A percentile compares a stretch with the other conserved stretches of the same genome.
These are phyloP conservation scores for Metalampra italica DNA, from an alignment of 2,888 invertebrate species.

Conservation along the genomic window DNA sequence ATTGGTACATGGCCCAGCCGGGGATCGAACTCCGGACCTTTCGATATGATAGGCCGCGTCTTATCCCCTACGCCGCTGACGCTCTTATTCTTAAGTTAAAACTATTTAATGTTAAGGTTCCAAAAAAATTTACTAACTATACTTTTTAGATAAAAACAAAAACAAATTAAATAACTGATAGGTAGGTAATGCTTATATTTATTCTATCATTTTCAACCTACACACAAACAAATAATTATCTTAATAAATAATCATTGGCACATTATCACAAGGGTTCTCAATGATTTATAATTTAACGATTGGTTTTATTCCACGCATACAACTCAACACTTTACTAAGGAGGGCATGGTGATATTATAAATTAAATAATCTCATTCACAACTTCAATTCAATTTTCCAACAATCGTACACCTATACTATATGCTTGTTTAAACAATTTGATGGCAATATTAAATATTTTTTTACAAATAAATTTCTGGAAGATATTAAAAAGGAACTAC, in stretches of 20 bases:
- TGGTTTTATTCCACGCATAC: too few species aligned
- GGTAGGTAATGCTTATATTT: background rate
- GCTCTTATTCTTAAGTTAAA: too few species aligned
- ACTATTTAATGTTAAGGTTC: too few species aligned
- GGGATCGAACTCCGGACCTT: too few species aligned
- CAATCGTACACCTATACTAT: background rate
- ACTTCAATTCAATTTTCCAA: background rate
- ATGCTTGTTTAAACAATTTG: background rate
- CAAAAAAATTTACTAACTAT: too few species aligned
- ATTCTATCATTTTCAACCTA: background rate
- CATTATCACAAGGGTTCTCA: conserved; percentile 77
- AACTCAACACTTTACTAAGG: too few species aligned
- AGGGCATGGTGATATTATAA: conserved; percentile 8
- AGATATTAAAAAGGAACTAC: too few species aligned
- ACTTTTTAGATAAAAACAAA: too few species aligned
- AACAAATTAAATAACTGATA: too few species aligned
- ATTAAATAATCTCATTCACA: background rate
- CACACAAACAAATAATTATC: conserved; percentile 14
- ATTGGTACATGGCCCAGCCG: too few species aligned
- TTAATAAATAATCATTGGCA: conserved; percentile 75
- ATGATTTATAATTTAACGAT: conserved; percentile 45
- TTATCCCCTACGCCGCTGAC: too few species aligned
- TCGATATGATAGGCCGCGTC: too few species aligned
- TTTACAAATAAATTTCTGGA: background rate
- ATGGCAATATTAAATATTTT: background rate